Percentiles rank a stretch among this genome's conserved stretches.
These are phyloP conservation scores for Drosophila neonasuta DNA, from an alignment of 2,888 invertebrate genomes.

Conservation along the genomic window DNA sequence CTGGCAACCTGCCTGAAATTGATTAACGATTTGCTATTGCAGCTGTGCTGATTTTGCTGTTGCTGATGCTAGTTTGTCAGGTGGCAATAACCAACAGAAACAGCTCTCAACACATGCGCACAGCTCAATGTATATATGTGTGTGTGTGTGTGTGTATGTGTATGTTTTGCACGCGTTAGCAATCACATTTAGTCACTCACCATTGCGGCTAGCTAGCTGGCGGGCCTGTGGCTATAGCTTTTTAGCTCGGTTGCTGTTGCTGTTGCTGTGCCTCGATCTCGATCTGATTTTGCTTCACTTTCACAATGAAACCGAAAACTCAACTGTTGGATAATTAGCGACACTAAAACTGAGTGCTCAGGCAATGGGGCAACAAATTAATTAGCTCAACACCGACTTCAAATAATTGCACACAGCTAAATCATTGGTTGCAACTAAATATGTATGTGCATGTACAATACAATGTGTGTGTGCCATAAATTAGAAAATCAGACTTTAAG, in stretches of 20 bases:
- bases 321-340: constrained; percentile 66
- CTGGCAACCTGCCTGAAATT: constrained; percentile 54
- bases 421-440: constrained; percentile 12
- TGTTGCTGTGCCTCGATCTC: constrained; percentile 13
- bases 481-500: background rate
- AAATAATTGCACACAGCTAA: constrained; percentile 41
- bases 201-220: constrained; percentile 22
- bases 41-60: constrained; percentile 45
- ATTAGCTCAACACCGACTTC: constrained; percentile 51
- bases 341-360: constrained; percentile 60
- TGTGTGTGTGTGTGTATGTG: background rate
- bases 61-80: constrained; percentile 38
- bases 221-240: constrained; percentile 1
- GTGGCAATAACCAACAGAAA: constrained; percentile 47
- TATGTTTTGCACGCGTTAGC: constrained; percentile 40
- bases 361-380: constrained; percentile 64
- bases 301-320: constrained; percentile 62
- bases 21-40: constrained; percentile 61
- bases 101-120: constrained; percentile 25
- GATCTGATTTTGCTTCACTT: constrained; percentile 54
- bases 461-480: background rate
- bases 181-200: constrained; percentile 49
- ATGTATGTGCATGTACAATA: background rate
- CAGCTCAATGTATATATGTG: constrained; percentile 1
- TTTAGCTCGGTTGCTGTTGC: background rate